Conservation (phyloP, 1,140 invertebrate species). For the Drosophila novamexicana region DNA sequence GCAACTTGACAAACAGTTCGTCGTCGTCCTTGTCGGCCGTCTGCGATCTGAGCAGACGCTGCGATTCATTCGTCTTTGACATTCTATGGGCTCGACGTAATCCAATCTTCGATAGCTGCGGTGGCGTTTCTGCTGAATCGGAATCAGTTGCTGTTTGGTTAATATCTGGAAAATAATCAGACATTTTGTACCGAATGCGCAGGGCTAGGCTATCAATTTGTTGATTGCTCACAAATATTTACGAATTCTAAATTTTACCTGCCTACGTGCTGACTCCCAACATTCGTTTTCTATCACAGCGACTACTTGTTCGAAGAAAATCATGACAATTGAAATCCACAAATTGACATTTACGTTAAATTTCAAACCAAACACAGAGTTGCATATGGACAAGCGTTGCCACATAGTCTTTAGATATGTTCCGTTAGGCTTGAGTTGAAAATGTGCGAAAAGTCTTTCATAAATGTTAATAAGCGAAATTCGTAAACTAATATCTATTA, state of each 20-base stretch:
- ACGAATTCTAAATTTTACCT: slow-evolving; percentile 29
- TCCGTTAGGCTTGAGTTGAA: too few relatives aligned
- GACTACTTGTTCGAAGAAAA: not conserved
- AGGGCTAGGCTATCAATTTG: slow-evolving; percentile 2
- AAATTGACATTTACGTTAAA: slow-evolving; percentile 9
- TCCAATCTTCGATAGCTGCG: slow-evolving; percentile 44
- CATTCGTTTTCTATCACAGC: not conserved
- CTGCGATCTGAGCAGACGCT: slow-evolving; percentile 10
- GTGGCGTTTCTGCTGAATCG: slow-evolving; percentile 38
- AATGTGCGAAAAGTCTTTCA: too few relatives aligned
- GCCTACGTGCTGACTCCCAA: slow-evolving; percentile 1
- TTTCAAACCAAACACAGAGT: not conserved
- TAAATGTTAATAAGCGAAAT: too few relatives aligned
- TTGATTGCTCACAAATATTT: slow-evolving; percentile 12
- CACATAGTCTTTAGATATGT: not conserved
- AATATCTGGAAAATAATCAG: slow-evolving; percentile 22
- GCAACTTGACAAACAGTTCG: slow-evolving; percentile 59
- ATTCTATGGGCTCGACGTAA: slow-evolving; percentile 33
- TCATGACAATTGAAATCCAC: not conserved
- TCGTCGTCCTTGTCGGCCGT: slow-evolving; percentile 6
- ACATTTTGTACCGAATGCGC: slow-evolving; percentile 29
- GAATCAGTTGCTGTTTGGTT: not conserved
- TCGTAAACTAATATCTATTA: too few relatives aligned
- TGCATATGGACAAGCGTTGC: not conserved
- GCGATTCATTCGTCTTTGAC: slow-evolving; percentile 24